Percentiles rank a stretch among this genome's conserved stretches.
Conservation (phyloP, 2,888 invertebrate species). For the Sycophila texana region DNA sequence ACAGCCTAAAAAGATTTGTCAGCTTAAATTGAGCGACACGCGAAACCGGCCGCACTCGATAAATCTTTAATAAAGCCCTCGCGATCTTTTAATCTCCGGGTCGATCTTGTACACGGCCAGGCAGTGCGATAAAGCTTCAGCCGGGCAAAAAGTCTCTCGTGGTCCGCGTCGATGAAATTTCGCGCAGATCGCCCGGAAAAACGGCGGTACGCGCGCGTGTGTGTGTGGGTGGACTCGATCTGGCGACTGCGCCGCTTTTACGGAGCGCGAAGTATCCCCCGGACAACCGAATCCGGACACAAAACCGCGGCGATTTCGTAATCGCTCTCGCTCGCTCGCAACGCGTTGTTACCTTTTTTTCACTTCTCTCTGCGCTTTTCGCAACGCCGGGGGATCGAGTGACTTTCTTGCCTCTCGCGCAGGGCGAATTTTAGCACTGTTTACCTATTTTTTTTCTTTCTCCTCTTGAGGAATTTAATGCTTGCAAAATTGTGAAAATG, state of each 20-base stretch:
- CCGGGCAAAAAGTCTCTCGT: not conserved
- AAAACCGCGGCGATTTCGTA: conserved; percentile 49
- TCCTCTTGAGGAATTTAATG: not conserved
- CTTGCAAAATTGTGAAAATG: too few relatives aligned
- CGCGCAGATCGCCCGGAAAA: conserved; percentile 24
- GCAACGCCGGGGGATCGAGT: not conserved
- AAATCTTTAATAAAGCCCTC: conserved; percentile 36
- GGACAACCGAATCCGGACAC: conserved; percentile 12
- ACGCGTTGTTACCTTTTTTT: conserved; percentile 21
- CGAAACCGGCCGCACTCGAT: not conserved
- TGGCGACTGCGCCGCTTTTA: not conserved
- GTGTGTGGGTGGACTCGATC: conserved; percentile 31
- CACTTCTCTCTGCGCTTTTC: conserved; percentile 2
- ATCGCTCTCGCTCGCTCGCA: conserved; percentile 23
- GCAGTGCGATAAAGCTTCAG: not conserved
- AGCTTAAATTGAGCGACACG: too few relatives aligned
- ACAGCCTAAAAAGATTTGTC: too few relatives aligned
- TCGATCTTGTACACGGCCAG: conserved; percentile 7
- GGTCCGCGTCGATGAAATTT: conserved; percentile 14
- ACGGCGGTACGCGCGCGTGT: not conserved
- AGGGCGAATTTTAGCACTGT: too few relatives aligned
- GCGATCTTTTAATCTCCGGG: conserved; percentile 22
- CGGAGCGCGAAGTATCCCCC: conserved; percentile 13
- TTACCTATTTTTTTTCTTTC: not conserved
- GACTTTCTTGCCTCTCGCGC: not conserved